Base-by-base conservation (phyloP, 2,888 invertebrate species). In the Cotesia congregata region DNA sequence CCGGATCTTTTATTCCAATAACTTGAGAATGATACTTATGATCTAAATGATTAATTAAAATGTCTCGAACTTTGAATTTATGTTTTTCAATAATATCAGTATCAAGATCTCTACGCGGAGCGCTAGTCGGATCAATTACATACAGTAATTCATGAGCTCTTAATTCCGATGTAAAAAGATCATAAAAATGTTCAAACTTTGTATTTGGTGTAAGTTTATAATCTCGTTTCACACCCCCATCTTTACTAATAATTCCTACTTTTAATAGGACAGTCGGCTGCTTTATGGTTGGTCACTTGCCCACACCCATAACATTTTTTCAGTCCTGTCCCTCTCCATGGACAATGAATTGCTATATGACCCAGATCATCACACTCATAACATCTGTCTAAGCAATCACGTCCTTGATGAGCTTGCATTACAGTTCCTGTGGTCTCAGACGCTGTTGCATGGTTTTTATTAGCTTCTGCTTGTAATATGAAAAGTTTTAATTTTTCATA, bases 31-130 rank as follows among this genome's bases (percentile, higher is more conserved):
- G n/a, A 73, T 81, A 81, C 41, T 74, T 17, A 61, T 79, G 64
- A 76, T 83, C 81, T 41, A 82, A 40, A 39, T 74, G 74, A 62
- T 83, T 82, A 9, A 82, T 79, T 20, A 83, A 65, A 65, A 83
- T 82, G 39, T 82, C 82, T 72, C 81, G 71, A 30, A 82, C 80
- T 70, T 78, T 80, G 38, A 73, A 80, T 15, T 64, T 74, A 41
- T 80, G 78, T 70, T 79, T 80, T 39, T 80, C 80, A 75, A 75
- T 77, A 12, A 76, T 72, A 50, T 67, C 39, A 40, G 76, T 77
- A 17, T 76, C 64, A 68, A 80, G 72, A 15, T 75, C 74, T 67
- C 68, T 72, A 64, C 77, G 76, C 30, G 75, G 72, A 41, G 60
- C 68, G 12, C 74, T 74, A 30, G 76, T 61, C 17, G 74, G 72